Percentiles rank a stretch among this genome's conserved stretches.
Conservation (phyloP, 2,797 vertebrate species). For the Onychomys torridus region DNA sequence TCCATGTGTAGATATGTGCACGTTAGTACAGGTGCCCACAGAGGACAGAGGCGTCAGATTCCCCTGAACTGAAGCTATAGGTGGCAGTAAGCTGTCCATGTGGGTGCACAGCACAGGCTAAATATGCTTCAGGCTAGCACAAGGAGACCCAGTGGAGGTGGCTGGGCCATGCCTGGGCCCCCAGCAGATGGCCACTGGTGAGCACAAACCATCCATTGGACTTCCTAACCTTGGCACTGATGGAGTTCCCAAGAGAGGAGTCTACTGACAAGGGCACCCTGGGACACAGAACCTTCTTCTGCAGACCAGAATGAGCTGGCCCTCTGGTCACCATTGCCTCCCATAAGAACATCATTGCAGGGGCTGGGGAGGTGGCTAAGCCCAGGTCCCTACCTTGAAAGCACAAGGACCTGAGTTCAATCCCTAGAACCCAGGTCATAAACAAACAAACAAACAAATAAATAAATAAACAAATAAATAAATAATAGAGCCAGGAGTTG, state of each 20-base stretch:
- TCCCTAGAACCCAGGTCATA: neutral
- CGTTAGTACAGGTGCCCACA: neutral
- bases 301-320: neutral
- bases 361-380: neutral
- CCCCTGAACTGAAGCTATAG: neutral
- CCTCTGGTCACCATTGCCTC: neutral
- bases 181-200: neutral
- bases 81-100: neutral
- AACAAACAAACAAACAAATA: no score
- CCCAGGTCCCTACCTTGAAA: neutral
- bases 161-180: neutral
- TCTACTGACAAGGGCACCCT: neutral
- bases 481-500: neutral
- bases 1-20: neutral
- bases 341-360: neutral
- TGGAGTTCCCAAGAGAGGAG: neutral
- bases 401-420: neutral
- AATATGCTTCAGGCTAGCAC: fast-evolving
- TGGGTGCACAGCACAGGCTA: neutral
- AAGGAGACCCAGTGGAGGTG: no score
- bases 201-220: fast-evolving
- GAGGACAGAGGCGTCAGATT: neutral
- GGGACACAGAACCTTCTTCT: fast-evolving
- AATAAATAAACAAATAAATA: no score
- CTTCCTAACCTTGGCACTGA: neutral